These are phyloP conservation scores for Zosterops japonicus DNA, from an alignment of 2,113 vertebrate genomes.

Conservation along the genomic window DNA sequence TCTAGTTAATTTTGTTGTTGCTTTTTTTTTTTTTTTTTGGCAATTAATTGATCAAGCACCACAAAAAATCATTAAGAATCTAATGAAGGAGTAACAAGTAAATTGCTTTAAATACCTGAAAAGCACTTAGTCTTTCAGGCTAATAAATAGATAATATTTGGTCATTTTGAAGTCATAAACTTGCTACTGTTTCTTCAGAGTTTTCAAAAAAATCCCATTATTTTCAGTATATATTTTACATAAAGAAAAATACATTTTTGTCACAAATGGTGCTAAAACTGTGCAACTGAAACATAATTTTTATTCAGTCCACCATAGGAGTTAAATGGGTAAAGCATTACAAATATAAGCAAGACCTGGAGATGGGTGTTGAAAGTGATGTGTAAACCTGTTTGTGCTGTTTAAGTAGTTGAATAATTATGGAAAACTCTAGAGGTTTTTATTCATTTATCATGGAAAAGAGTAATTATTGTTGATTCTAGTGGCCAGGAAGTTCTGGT, in stretches of 20 bases:
- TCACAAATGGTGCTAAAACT: not conserved
- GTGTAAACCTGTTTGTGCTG: not conserved
- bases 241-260: fast-evolving
- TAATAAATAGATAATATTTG: not conserved
- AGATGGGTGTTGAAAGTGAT: not conserved
- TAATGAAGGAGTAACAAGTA: not conserved
- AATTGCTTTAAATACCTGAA: not conserved
- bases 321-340: not conserved
- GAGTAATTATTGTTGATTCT: not conserved
- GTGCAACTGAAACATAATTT: not conserved
- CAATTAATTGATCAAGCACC: not conserved
- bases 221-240: not conserved
- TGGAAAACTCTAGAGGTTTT: not conserved
- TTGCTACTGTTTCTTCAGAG: not conserved
- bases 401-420: not conserved
- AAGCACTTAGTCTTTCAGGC: not conserved
- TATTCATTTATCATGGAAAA: not conserved
- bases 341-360: not conserved
- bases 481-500: not conserved
- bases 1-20: not conserved
- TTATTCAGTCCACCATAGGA: fast-evolving
- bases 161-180: not conserved
- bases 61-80: not conserved
- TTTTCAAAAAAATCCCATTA: not conserved
- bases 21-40: not conserved